These are phyloP conservation scores for Yponomeuta cagnagella DNA, from an alignment of 2,888 invertebrate species.

Conservation along the genomic window DNA sequence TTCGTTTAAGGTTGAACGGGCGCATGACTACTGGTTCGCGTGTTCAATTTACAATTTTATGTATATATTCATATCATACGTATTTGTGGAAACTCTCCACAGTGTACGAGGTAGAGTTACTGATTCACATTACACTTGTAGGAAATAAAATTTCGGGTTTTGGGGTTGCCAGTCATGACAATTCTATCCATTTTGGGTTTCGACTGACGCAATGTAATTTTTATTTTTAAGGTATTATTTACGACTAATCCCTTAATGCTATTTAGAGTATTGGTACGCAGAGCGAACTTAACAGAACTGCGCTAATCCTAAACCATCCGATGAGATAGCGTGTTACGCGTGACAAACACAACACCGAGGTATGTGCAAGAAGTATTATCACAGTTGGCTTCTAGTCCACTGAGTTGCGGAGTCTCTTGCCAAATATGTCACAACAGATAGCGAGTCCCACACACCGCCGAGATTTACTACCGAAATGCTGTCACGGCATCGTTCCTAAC, in stretches of 20 bases:
- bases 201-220: too few relatives aligned
- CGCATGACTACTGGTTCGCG: conserved; percentile 8
- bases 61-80: conserved; percentile 12
- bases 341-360: conserved; percentile 9
- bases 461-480: conserved; percentile 57
- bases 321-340: conserved; percentile 17
- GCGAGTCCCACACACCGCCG: conserved; percentile 26
- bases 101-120: neutral
- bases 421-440: conserved; percentile 70
- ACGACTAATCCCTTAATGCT: too few relatives aligned
- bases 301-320: conserved; percentile 5
- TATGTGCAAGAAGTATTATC: conserved; percentile 42
- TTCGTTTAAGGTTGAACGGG: neutral
- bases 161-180: too few relatives aligned
- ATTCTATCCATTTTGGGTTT: too few relatives aligned
- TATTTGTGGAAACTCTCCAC: neutral
- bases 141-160: too few relatives aligned
- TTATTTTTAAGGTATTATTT: too few relatives aligned
- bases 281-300: neutral
- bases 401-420: conserved; percentile 40
- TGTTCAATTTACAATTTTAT: neutral
- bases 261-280: too few relatives aligned
- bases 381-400: conserved; percentile 58
- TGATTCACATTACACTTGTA: too few relatives aligned
- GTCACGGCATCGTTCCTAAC: conserved; percentile 30